These are phyloP conservation scores for Oryctes rhinoceros DNA, from an alignment of 1,140 invertebrate genomes.

Conservation along the genomic window DNA sequence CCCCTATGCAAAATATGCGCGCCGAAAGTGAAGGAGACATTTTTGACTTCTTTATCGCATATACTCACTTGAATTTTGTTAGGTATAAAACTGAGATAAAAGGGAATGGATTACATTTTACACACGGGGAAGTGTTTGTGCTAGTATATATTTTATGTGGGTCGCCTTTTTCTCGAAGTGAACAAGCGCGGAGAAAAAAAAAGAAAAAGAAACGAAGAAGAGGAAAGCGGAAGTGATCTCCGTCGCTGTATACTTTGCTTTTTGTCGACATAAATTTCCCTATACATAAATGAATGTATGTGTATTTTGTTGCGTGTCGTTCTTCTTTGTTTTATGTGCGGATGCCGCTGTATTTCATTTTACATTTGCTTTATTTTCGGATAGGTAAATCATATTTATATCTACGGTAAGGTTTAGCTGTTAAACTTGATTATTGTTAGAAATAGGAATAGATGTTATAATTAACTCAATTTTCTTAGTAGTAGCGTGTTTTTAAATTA, in stretches of 20 bases:
- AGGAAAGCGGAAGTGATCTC: constrained; percentile 9
- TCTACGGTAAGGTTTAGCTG: too few relatives aligned
- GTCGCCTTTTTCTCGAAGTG: constrained; percentile 35
- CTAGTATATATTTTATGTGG: constrained; percentile 34
- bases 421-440: too few relatives aligned
- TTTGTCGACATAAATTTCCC: neutral
- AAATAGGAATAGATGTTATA: too few relatives aligned
- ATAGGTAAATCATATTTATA: too few relatives aligned
- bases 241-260: constrained; percentile 19
- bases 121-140: constrained; percentile 26
- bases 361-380: too few relatives aligned
- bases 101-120: constrained; percentile 35
- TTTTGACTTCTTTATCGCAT: constrained; percentile 34
- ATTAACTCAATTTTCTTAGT: too few relatives aligned
- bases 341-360: too few relatives aligned
- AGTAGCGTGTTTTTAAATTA: too few relatives aligned
- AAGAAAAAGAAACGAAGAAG: neutral
- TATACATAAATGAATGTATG: constrained; percentile 13
- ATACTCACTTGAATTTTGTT: constrained; percentile 31
- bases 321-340: too few relatives aligned
- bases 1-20: constrained; percentile 18
- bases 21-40: constrained; percentile 31
- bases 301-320: neutral
- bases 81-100: constrained; percentile 37
- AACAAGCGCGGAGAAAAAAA: constrained; percentile 10